Percentiles rank a stretch among this genome's conserved stretches.
Evolutionary conservation across 2,113 vertebrate genomes (phyloP).

Genomic region (Pachypanchax playfairii): DNA sequence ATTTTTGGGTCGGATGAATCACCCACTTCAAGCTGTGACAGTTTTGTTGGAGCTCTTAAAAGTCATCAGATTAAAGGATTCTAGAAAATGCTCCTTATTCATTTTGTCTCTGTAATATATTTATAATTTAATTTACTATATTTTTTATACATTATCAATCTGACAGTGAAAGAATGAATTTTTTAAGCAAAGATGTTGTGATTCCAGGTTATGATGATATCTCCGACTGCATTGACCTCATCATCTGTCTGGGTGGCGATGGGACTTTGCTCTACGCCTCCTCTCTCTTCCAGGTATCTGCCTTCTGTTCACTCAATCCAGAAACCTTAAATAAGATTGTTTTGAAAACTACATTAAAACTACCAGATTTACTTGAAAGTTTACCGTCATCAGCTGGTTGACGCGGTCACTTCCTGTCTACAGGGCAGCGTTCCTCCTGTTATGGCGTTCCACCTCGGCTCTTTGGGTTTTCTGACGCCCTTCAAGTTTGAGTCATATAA

Average conservation of each 20-base stretch:
- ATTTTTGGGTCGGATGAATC: slow-evolving; percentile 5
- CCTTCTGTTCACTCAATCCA: background rate
- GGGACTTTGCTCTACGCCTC: slow-evolving; percentile 85
- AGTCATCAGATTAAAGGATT: background rate
- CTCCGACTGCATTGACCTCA: slow-evolving; percentile 84
- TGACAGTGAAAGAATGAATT: too few relatives aligned
- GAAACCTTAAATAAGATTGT: too few relatives aligned
- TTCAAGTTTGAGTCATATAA: slow-evolving; percentile 84
- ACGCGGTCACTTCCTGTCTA: background rate
- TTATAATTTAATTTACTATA: background rate
- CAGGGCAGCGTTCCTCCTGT: slow-evolving; percentile 84
- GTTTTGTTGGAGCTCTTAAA: background rate
- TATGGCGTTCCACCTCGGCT: slow-evolving; percentile 85
- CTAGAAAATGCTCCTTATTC: background rate
- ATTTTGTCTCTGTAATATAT: background rate
- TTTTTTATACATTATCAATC: too few relatives aligned
- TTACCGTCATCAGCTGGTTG: background rate
- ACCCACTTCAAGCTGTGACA: background rate
- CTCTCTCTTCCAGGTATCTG: slow-evolving; percentile 82
- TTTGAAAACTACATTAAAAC: too few relatives aligned
- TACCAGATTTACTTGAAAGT: too few relatives aligned
- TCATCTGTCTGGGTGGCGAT: slow-evolving; percentile 85
- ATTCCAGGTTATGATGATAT: slow-evolving; percentile 82
- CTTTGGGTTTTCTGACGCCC: slow-evolving; percentile 82
- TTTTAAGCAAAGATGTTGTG: too few relatives aligned